Conservation (phyloP, 2,888 invertebrate species). For the Germaria angustata region DNA sequence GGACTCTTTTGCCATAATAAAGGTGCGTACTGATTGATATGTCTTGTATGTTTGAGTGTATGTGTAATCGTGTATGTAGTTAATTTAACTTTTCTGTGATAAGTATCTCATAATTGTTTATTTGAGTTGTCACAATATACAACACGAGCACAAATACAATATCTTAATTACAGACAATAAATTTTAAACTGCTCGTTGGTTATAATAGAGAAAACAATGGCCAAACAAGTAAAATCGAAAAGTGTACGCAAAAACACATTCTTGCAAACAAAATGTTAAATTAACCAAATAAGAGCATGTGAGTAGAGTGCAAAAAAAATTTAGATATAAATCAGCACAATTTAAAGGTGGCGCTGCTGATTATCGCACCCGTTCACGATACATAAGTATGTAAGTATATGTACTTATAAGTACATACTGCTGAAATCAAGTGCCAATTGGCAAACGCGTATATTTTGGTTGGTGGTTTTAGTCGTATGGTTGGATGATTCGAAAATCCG, state of each 20-base stretch:
- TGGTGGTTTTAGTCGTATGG: conserved; percentile 18
- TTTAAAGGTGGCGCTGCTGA: conserved; percentile 20
- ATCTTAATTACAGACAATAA: neutral
- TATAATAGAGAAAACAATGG: neutral
- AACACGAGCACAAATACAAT: neutral
- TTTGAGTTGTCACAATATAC: neutral
- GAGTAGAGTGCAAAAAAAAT: conserved; percentile 9
- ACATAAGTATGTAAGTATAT: neutral
- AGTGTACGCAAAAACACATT: neutral
- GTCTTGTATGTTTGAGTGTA: too few species aligned
- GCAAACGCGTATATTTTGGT: neutral
- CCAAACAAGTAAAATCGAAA: neutral
- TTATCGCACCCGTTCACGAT: too few species aligned
- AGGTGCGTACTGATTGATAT: too few species aligned
- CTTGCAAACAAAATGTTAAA: conserved; percentile 29
- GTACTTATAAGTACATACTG: neutral
- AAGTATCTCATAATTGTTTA: conserved; percentile 2
- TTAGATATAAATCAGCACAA: conserved; percentile 5
- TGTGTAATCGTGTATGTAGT: too few species aligned
- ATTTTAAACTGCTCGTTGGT: neutral
- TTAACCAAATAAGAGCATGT: neutral
- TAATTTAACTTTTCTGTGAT: neutral
- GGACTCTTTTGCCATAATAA: too few species aligned
- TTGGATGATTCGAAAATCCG: neutral
- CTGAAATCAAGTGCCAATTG: conserved; percentile 48